Base-by-base conservation (phyloP, 2,888 invertebrate species). In the Eugnorisma glareosa region DNA sequence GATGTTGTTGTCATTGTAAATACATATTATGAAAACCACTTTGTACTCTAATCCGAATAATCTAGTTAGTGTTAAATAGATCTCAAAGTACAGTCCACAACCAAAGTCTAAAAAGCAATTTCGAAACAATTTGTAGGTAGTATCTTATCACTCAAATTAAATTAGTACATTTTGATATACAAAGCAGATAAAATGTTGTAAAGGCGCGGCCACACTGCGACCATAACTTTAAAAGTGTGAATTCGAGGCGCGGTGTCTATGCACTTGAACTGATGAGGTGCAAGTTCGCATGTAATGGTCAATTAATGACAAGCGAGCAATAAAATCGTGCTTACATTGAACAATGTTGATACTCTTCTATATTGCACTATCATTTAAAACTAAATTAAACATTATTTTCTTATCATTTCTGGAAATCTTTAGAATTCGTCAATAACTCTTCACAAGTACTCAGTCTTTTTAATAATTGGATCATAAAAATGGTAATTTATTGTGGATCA, bases 221-320 rank as follows among this genome's bases (percentile, higher is more conserved):
- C 57, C 63, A 40, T 73, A 59, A 79, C 21, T 69, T 81, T 48
- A 37, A 63, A 79, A 79, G 79, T 80, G 83, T 81, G 76, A 87
- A 84, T 83, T 63, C 35, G 24, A 67, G 81, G 76, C 61, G 81
- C 68, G 73, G 70, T 79, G 74, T 77, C 66, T 71, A 57, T 83
- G 74, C 81, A 82, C 78, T 88, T 82, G 79, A 72, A 75, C 70
- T 84, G 82, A 88, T 88, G 81, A 79, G 79, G 63, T 67, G 69
- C 67, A 81, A 79, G 66, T 85, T 84, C 13, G 70, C 89, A 71
- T 80, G 68, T 77, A 69, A 76, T 69, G 31, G 77, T 75, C 40
- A 82, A 76, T 83, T 81, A 79, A 69, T 77, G 37, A 48, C 40
- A 54, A 72, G n/a, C 79, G 72, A 83, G 66, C 70, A 43, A 21